A percentile compares a stretch with the other conserved stretches of the same genome.
Conservation (phyloP, 2,888 invertebrate genomes). For the Dynastes hyllus region DNA sequence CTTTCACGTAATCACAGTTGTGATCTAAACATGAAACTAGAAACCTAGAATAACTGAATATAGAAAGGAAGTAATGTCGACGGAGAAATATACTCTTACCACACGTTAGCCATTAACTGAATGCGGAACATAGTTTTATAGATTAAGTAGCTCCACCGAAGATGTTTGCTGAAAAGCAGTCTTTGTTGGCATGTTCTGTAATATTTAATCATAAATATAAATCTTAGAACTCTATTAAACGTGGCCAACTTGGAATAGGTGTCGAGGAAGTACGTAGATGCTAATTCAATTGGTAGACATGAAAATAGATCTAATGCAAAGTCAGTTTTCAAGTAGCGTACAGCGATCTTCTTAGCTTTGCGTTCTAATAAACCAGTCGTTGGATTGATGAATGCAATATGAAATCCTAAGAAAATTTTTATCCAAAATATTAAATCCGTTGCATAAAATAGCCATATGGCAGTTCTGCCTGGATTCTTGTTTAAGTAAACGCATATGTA, state of each 20-base stretch:
- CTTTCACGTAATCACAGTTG: conserved; percentile 28
- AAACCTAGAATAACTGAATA: conserved; percentile 20
- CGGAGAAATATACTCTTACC: conserved; percentile 31
- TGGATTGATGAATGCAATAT: conserved; percentile 41
- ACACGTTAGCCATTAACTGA: conserved; percentile 46
- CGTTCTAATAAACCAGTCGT: conserved; percentile 39
- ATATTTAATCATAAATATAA: conserved; percentile 41
- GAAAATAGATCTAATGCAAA: conserved; percentile 44
- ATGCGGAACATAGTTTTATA: conserved; percentile 47
- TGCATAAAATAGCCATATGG: conserved; percentile 17
- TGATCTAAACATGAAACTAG: conserved; percentile 39
- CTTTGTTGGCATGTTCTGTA: conserved; percentile 47
- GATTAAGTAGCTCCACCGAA: conserved; percentile 39
- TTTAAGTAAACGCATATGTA: conserved; percentile 37
- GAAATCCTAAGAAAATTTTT: conserved; percentile 48
- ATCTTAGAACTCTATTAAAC: conserved; percentile 45
- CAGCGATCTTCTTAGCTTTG: conserved; percentile 31
- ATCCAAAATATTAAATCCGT: conserved; percentile 37
- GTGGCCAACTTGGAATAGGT: conserved; percentile 34
- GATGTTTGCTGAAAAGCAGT: conserved; percentile 45
- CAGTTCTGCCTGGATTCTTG: background rate
- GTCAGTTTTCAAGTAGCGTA: conserved; percentile 40
- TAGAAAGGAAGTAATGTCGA: background rate
- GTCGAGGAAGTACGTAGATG: background rate
- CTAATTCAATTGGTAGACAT: conserved; percentile 46